Conservation (phyloP, 2,888 invertebrate genomes). For the Chironomus riparius region DNA sequence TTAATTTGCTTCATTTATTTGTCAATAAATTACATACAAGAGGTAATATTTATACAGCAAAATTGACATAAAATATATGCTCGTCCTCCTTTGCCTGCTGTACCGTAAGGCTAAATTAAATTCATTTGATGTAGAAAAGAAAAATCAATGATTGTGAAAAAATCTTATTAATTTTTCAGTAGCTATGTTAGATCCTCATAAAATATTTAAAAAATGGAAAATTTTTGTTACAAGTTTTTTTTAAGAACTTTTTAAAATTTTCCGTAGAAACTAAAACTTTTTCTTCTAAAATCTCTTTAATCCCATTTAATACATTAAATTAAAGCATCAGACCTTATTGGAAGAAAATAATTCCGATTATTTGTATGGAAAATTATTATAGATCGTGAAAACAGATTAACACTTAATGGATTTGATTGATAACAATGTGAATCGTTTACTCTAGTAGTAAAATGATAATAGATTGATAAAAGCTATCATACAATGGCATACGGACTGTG, state of each 20-base stretch:
- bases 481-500: background rate
- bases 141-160: too few relatives aligned
- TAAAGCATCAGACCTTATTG: too few relatives aligned
- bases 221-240: background rate
- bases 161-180: background rate
- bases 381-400: constrained; percentile 5
- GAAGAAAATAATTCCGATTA: too few relatives aligned
- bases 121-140: too few relatives aligned
- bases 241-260: background rate
- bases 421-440: background rate
- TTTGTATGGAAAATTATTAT: background rate
- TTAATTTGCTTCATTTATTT: background rate
- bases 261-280: background rate
- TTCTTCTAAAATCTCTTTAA: background rate
- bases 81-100: too few relatives aligned
- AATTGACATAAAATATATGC: background rate
- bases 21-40: background rate
- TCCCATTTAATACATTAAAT: background rate
- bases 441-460: background rate
- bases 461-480: background rate
- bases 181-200: background rate
- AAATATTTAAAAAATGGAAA: background rate
- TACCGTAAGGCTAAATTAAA: too few relatives aligned
- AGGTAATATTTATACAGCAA: background rate
- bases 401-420: constrained; percentile 21